Evolutionary conservation across 2,888 invertebrate genomes (phyloP), one percentile per base, ranked within the genome.

Genomic region (Leucophenga maculata): DNA sequence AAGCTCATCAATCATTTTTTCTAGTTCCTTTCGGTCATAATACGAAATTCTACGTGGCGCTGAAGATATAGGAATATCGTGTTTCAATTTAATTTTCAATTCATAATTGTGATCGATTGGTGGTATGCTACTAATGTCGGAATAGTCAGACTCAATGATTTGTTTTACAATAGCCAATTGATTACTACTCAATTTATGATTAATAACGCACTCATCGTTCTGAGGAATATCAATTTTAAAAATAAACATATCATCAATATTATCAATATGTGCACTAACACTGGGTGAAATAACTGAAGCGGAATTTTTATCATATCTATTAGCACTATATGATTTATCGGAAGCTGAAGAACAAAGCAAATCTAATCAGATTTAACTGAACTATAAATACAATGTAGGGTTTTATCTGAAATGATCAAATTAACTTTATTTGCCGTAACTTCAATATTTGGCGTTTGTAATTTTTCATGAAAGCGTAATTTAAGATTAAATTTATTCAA

Each of bases 41-140:
- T 32, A 55, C 3, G 67, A 70, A 31, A 67, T 26, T 44, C 62
- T 52, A 46, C 55, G 44, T 4, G 67, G 71, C 1, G 46, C 20
- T 9, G 31, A 66, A 62, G 67, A 54, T 31, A 69, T 68, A 8
- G 69, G 64, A 6, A 65, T 13, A 39, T 72, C 62, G n/a, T 46
- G 50, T 1, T 62, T 70, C 14, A 69, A 57, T 18, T 70, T 68
- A 26, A 72, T 69, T 39, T 68, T 70, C 64, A 69, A 66, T 26
- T 66, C 22, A 39, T 70, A 67, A 13, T 22, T 57, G 18, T 26
- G n/a, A 18, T 22, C 18, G 8, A 13, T 26, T 0, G 6, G 13
- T 57, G 26, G 22, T 18, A 52, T 20, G n/a, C 2, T 52, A 13
- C 16, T 48, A 48, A 13, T 48, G 6, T 16, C 48, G 14, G 16